Conservation (phyloP, 2,113 vertebrate species). For the Oxygymnocypris stewartii region DNA sequence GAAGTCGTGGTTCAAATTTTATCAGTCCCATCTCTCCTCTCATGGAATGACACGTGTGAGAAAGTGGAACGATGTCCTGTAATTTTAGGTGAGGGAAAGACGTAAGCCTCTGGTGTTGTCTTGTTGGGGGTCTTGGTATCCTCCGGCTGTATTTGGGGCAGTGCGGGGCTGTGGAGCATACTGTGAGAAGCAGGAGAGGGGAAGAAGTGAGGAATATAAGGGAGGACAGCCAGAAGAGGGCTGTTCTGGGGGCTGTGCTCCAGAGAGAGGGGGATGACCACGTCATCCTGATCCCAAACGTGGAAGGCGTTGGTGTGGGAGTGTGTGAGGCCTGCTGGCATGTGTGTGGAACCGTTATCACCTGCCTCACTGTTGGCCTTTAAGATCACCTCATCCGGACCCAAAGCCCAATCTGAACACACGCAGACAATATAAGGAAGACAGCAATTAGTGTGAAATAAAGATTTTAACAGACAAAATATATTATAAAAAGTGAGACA, state of each 20-base stretch:
- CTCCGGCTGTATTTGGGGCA: neutral
- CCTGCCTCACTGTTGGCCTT: constrained; percentile 61
- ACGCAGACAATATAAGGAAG: neutral
- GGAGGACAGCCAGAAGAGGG: constrained; percentile 68
- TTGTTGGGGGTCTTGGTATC: constrained; percentile 6
- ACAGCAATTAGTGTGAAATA: neutral
- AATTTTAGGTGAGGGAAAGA: constrained; percentile 5
- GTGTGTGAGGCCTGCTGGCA: constrained; percentile 59
- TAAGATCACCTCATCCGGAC: constrained; percentile 68
- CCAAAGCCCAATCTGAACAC: constrained; percentile 76
- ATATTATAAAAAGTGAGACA: neutral
- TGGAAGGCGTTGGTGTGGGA: constrained; percentile 76
- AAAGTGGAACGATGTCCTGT: neutral
- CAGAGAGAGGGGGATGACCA: constrained; percentile 67
- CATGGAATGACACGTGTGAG: neutral
- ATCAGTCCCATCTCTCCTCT: constrained; percentile 14
- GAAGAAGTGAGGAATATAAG: constrained; percentile 71
- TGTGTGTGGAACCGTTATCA: constrained; percentile 59
- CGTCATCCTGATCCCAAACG: constrained; percentile 75
- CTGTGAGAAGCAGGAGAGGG: constrained; percentile 57
- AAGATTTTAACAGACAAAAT: neutral
- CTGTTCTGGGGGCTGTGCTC: constrained; percentile 60
- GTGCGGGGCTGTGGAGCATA: constrained; percentile 53
- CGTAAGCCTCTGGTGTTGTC: constrained; percentile 1
- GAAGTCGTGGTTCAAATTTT: neutral